phyloP scores from a whole-genome alignment of 2,113 vertebrate genomes.

The Suncus etruscus region DNA sequence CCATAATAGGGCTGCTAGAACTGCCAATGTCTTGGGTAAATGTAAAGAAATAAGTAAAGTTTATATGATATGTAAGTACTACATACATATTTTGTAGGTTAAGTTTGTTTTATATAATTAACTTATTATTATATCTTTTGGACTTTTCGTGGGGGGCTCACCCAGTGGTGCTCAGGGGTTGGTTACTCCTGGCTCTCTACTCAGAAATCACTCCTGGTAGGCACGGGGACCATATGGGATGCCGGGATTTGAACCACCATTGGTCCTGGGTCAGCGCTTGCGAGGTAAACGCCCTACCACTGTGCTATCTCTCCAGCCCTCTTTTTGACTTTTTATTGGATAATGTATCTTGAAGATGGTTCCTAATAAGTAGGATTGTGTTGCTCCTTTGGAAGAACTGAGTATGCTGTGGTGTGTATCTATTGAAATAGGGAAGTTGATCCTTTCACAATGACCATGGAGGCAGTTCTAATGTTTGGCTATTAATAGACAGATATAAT shows the following conservation, averaged over 20 bases:
- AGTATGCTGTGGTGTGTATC: neutral
- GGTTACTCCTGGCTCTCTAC: no score
- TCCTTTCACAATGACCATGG: neutral
- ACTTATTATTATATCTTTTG: neutral
- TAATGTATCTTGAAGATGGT: neutral
- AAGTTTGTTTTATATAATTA: constrained; percentile 42
- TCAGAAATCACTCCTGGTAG: no score
- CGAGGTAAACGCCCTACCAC: no score
- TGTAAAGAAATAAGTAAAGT: constrained; percentile 12
- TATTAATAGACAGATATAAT: neutral
- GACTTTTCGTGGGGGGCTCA: neutral
- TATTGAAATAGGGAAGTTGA: neutral
- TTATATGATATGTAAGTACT: neutral
- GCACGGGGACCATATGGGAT: no score
- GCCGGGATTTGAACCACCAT: no score
- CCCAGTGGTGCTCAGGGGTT: no score
- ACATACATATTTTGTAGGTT: neutral
- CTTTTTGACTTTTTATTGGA: neutral
- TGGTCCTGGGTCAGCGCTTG: no score
- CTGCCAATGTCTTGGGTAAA: neutral
- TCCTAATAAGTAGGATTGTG: neutral
- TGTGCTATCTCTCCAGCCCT: no score
- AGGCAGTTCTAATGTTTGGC: neutral
- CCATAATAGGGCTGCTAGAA: neutral
- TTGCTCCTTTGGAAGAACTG: neutral